Evolutionary conservation across 2,113 vertebrate species (phyloP).

Genomic region (Chascanopsetta lugubris): DNA sequence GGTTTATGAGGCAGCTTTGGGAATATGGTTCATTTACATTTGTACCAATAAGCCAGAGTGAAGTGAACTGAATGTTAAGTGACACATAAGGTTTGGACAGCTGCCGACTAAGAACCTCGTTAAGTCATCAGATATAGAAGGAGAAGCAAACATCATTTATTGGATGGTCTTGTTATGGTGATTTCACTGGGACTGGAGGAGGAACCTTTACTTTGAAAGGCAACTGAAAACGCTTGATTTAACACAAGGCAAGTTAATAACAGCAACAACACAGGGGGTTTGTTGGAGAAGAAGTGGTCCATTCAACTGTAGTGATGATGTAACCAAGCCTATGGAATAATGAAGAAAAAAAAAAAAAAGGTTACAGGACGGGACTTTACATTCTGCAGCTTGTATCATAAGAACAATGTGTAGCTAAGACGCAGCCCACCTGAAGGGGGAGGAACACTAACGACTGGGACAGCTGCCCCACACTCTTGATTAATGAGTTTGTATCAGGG

Average conservation of each 20-base stretch:
- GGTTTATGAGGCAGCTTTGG: conserved; percentile 29
- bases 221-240: not conserved
- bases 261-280: too few relatives aligned
- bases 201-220: not conserved
- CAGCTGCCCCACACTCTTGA: too few relatives aligned
- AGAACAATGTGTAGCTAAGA: too few relatives aligned
- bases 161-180: not conserved
- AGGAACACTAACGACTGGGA: too few relatives aligned
- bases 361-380: too few relatives aligned
- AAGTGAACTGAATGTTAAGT: conserved; percentile 48
- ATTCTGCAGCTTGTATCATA: too few relatives aligned
- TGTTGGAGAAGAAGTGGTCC: too few relatives aligned
- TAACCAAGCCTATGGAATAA: too few relatives aligned
- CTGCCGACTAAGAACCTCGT: conserved; percentile 13
- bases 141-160: conserved; percentile 8
- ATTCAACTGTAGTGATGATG: too few relatives aligned
- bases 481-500: too few relatives aligned
- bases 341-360: too few relatives aligned
- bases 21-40: conserved; percentile 58
- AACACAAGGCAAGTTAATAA: not conserved
- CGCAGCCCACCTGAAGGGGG: too few relatives aligned
- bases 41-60: conserved; percentile 46
- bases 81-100: conserved; percentile 17
- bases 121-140: conserved; percentile 3
- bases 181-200: conserved; percentile 1